Evolutionary conservation across 2,797 vertebrate species (phyloP), one percentile per base, ranked within the genome.

Genomic region (Falco rusticolus): DNA sequence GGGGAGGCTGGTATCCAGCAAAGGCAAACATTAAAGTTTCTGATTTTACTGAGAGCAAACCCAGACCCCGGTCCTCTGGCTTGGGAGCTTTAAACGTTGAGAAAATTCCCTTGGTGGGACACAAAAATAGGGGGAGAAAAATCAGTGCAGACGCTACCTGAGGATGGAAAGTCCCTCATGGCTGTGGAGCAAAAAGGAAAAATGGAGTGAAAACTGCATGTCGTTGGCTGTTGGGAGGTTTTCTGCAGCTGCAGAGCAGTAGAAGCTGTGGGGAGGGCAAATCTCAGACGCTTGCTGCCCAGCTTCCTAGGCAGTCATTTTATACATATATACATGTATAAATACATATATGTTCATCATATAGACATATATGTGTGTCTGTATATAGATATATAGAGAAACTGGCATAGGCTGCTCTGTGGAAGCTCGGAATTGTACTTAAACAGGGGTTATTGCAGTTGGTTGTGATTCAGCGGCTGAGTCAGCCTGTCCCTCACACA

Each of bases 301-400:
- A 11, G 31, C 41, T 82, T 45, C 70, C 45, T 53, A 13, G 56
- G 34, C 43, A 84, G 26, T 51, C 2, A 22, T 76, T 90, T 72
- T 48, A 25, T 60, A 11, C 15, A 14, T 41, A 10, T 15, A 16
- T 6, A 26, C 9, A 7, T 12, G 1, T 17, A 16, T 17, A 61
- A 37, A 57, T 45, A 16, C 1, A 14, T 12, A 28, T 8, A 2
- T 6, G 6, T 3, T 0, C 68, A 17, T 84, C 33, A 13, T 16
- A 11, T 19, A 13, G 20, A 31, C 0, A 0, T 47, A 26, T 0
- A 0, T 60, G 22, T 63, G 19, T 60, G 28, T 18, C 33, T 89
- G 47, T 31, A 4, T 37, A 1, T 15, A 79, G 47, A 26, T 59
- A 3, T 1, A 1, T 11, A 19, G 31, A 29, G 39, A 69, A 79